Conservation (phyloP, 1,140 invertebrate genomes). For the Pseudomyrmex sp. region DNA sequence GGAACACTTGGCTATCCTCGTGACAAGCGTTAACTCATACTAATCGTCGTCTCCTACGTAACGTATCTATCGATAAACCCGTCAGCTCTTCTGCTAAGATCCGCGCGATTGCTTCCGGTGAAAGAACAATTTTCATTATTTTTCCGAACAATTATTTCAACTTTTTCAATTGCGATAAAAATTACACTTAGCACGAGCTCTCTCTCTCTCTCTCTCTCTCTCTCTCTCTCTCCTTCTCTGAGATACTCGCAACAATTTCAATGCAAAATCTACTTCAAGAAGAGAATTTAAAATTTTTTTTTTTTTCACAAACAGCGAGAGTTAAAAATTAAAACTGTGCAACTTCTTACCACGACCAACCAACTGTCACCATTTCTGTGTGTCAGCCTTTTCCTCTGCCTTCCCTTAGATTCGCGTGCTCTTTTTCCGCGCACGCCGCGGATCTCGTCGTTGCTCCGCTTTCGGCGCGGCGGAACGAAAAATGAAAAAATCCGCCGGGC, state of each 20-base stretch:
- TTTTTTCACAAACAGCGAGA: too few relatives aligned
- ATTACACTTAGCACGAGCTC: too few relatives aligned
- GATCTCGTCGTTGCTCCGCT: neutral
- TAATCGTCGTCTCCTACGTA: slow-evolving; percentile 44
- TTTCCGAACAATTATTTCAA: neutral
- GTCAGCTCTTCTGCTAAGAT: neutral
- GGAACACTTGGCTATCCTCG: slow-evolving; percentile 20
- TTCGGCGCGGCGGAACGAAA: neutral
- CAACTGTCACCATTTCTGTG: slow-evolving; percentile 55
- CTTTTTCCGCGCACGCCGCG: slow-evolving; percentile 41
- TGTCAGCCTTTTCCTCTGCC: slow-evolving; percentile 16
- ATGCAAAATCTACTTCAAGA: too few relatives aligned
- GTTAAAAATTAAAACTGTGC: neutral
- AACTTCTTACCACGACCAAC: slow-evolving; percentile 58
- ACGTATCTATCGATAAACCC: slow-evolving; percentile 11
- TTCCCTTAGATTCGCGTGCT: slow-evolving; percentile 3
- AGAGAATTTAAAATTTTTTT: too few relatives aligned
- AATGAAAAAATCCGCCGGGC: neutral
- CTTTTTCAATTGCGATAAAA: neutral
- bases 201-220: too few relatives aligned
- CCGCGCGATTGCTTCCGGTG: neutral
- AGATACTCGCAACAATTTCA: too few relatives aligned
- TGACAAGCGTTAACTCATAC: slow-evolving; percentile 46
- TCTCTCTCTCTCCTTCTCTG: too few relatives aligned
- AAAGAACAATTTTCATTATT: slow-evolving; percentile 17